A percentile compares a stretch with the other conserved stretches of the same genome.
Conservation (phyloP, 2,113 vertebrate species). For the Callipepla squamata region DNA sequence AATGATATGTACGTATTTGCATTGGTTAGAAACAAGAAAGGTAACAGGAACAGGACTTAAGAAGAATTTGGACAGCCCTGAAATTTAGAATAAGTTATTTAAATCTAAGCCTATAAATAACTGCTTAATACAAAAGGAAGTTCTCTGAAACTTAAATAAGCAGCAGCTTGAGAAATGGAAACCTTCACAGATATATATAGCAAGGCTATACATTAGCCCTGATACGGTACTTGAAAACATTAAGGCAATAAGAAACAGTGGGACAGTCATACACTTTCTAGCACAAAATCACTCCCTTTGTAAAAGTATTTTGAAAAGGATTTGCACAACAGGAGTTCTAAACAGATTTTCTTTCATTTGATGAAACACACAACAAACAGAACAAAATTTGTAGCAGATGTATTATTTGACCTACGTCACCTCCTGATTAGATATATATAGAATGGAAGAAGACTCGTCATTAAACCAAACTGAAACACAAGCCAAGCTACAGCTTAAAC, state of each 20-base stretch:
- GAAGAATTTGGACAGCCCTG: background rate
- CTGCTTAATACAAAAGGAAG: slow-evolving; percentile 34
- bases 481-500: background rate
- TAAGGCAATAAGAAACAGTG: background rate
- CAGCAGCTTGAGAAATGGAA: slow-evolving; percentile 8
- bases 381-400: slow-evolving; percentile 18
- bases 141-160: slow-evolving; percentile 12
- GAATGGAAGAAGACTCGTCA: slow-evolving; percentile 47
- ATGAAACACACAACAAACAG: background rate
- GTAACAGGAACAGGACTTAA: background rate
- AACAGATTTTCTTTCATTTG: background rate
- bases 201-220: background rate
- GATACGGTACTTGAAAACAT: background rate
- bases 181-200: slow-evolving; percentile 21
- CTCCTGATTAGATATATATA: slow-evolving; percentile 53
- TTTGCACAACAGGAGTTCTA: background rate
- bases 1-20: background rate
- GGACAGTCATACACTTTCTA: background rate
- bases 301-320: slow-evolving; percentile 22
- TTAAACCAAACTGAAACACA: slow-evolving; percentile 35
- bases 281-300: background rate
- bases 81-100: slow-evolving; percentile 18
- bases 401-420: slow-evolving; percentile 46
- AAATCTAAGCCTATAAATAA: slow-evolving; percentile 9
- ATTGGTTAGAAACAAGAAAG: background rate